These are phyloP conservation scores for Mamestra configurata DNA, from an alignment of 1,140 invertebrate species.

Conservation along the genomic window DNA sequence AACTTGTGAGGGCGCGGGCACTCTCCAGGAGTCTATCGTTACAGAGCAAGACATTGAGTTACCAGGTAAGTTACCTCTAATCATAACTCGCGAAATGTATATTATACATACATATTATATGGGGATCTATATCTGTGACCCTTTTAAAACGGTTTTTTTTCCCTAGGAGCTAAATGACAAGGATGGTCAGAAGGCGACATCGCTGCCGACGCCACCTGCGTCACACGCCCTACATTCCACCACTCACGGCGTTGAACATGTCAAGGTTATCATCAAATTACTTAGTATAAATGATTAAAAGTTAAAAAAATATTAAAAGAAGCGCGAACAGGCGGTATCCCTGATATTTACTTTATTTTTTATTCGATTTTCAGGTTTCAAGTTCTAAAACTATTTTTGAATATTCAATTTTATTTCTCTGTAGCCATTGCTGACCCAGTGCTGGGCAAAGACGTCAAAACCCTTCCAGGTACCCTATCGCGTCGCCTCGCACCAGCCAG, in stretches of 20 bases:
- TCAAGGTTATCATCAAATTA: too few species aligned
- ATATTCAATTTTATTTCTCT: not conserved
- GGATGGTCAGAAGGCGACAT: slow-evolving; percentile 78
- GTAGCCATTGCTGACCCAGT: not conserved
- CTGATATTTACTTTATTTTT: not conserved
- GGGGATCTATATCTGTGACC: too few species aligned
- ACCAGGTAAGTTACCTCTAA: slow-evolving; percentile 84
- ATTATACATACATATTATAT: too few species aligned
- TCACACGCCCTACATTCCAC: slow-evolving; percentile 85
- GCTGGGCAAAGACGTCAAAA: not conserved
- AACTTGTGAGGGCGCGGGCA: slow-evolving; percentile 91
- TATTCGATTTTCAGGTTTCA: too few species aligned
- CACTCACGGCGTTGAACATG: slow-evolving; percentile 84
- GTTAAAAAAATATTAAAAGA: too few species aligned
- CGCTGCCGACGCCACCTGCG: slow-evolving; percentile 76
- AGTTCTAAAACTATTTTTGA: too few species aligned
- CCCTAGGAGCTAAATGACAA: slow-evolving; percentile 90
- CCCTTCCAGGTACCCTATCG: not conserved
- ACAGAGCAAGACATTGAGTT: slow-evolving; percentile 92
- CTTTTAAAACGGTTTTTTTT: not conserved
- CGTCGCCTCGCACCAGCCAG: not conserved
- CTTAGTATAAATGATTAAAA: too few species aligned
- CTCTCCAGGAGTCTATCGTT: slow-evolving; percentile 91
- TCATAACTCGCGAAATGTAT: too few species aligned
- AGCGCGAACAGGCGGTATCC: too few species aligned